phyloP scores from a whole-genome alignment of 2,113 vertebrate species.

The Gadus macrocephalus region DNA sequence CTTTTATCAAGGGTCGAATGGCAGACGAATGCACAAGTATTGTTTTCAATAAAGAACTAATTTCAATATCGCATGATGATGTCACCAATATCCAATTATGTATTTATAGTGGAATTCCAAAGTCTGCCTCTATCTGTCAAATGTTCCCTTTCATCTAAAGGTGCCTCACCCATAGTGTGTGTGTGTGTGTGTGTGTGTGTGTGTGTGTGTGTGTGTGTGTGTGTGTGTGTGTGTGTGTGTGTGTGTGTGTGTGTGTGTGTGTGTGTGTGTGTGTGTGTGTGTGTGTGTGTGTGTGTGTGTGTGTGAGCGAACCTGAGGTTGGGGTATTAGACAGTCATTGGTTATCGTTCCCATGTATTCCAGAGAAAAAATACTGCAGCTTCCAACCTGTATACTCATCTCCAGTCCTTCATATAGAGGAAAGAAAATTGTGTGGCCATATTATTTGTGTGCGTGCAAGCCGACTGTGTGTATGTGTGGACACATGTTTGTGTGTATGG shows the following conservation, averaged over 20 bases:
- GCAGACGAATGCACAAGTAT: conserved; percentile 17
- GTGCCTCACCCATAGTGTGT: conserved; percentile 66
- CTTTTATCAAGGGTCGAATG: background rate
- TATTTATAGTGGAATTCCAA: conserved; percentile 71
- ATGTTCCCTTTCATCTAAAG: conserved; percentile 64
- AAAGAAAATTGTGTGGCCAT: no score
- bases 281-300: conserved; percentile 29
- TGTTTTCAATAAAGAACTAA: conserved; percentile 50
- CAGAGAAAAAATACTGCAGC: no score
- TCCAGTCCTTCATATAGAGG: no score
- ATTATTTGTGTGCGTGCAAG: no score
- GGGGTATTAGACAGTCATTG: no score
- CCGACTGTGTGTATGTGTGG: conserved; percentile 31
- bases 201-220: conserved; percentile 7
- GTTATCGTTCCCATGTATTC: no score
- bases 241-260: conserved; percentile 23
- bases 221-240: conserved; percentile 17
- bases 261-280: conserved; percentile 28
- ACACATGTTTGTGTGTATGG: conserved; percentile 8
- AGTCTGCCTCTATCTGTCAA: conserved; percentile 67
- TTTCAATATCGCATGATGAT: conserved; percentile 75
- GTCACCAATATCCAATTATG: conserved; percentile 68
- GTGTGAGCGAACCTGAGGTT: no score
- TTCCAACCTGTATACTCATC: no score
- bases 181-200: conserved; percentile 24